These are phyloP conservation scores for Pecten maximus DNA, from an alignment of 2,888 invertebrate genomes.

Conservation along the genomic window DNA sequence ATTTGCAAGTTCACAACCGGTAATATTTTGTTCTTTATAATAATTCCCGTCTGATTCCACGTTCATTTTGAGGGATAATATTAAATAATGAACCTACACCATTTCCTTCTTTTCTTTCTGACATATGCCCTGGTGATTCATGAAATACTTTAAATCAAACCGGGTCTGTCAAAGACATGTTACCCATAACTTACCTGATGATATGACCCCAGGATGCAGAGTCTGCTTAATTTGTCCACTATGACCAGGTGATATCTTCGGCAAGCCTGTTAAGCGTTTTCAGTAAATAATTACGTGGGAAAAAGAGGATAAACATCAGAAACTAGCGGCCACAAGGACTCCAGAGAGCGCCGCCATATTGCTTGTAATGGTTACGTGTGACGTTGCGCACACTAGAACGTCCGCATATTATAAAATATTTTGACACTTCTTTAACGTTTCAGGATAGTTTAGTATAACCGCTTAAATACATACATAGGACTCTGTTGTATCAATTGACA, in stretches of 20 bases:
- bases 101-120: no score
- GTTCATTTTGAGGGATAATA: no score
- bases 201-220: not conserved
- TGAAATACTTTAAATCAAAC: no score
- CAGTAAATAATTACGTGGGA: not conserved
- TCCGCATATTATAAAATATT: constrained; percentile 7
- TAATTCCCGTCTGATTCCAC: no score
- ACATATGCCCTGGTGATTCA: no score
- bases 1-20: no score
- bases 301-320: not conserved
- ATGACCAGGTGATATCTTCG: not conserved
- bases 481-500: not conserved
- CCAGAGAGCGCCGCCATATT: constrained; percentile 48
- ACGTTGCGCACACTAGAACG: constrained; percentile 47
- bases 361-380: constrained; percentile 54
- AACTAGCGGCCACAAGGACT: not conserved
- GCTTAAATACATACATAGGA: not conserved
- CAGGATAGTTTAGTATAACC: not conserved
- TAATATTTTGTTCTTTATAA: no score
- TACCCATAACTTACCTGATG: not conserved
- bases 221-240: not conserved
- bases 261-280: not conserved
- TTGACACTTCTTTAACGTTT: not conserved
- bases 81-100: no score
- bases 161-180: not conserved